Conservation (phyloP, 2,797 vertebrate genomes). For the Thalassophryne amazonica region DNA sequence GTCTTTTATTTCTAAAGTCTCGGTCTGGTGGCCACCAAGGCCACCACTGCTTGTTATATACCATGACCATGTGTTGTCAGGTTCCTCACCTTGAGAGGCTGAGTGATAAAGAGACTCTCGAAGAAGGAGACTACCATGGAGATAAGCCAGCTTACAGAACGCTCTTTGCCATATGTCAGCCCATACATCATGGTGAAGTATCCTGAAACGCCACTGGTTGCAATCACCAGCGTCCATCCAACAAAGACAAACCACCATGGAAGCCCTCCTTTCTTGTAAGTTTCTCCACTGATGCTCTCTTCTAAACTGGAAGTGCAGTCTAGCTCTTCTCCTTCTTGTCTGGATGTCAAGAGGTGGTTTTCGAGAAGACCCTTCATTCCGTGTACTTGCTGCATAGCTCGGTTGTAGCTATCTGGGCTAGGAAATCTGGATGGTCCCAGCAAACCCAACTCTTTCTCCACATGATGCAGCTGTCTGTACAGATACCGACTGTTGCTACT, state of each 20-base stretch:
- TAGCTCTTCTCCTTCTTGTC: slow-evolving; percentile 46
- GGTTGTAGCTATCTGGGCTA: slow-evolving; percentile 75
- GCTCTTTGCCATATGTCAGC: slow-evolving; percentile 89
- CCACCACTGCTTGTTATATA: neutral
- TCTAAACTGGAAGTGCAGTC: slow-evolving; percentile 60
- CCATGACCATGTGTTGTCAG: neutral
- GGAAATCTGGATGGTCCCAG: slow-evolving; percentile 80
- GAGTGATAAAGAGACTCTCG: slow-evolving; percentile 93
- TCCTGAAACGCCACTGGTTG: slow-evolving; percentile 84
- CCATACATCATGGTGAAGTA: slow-evolving; percentile 96
- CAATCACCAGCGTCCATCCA: slow-evolving; percentile 87
- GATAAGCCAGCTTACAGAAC: slow-evolving; percentile 93
- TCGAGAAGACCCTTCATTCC: slow-evolving; percentile 84
- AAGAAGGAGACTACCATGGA: slow-evolving; percentile 92
- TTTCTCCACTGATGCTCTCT: slow-evolving; percentile 30
- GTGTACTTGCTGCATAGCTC: slow-evolving; percentile 83
- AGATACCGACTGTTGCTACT: slow-evolving; percentile 79
- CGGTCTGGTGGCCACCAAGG: too few species aligned
- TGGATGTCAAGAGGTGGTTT: slow-evolving; percentile 50
- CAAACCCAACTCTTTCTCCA: slow-evolving; percentile 84
- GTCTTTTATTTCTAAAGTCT: too few species aligned
- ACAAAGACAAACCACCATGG: slow-evolving; percentile 94
- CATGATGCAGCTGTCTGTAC: slow-evolving; percentile 84
- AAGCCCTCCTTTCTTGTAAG: slow-evolving; percentile 75
- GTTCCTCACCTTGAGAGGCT: slow-evolving; percentile 89